Evolutionary conservation across 2,113 vertebrate species (phyloP), one percentile per base, ranked within the genome.

Genomic region (Lampris incognitus): DNA sequence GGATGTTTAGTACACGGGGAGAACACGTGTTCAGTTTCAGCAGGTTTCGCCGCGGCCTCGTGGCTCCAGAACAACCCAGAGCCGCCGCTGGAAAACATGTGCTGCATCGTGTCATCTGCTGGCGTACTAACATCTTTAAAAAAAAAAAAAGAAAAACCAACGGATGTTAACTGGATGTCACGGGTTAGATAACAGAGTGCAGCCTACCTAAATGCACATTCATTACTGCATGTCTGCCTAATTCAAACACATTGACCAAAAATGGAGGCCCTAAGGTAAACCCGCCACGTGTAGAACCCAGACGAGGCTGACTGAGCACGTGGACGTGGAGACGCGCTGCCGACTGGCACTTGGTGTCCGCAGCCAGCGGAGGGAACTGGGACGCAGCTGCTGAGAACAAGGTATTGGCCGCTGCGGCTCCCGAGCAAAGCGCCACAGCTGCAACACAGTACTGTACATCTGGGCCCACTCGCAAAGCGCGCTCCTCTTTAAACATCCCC

Each of bases 271-370:
- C 81, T 91, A 82, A 55, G n/a, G 72, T 74, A 78, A 66, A 24
- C 82, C 81, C 3, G 80, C 71, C 78, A 87, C 68, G 78, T 62
- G 72, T 58, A 41, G 76, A 84, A 74, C 63, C 85, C 58, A 81
- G 83, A 80, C 63, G 70, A 89, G 74, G 76, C 57, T 55, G 87
- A 83, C 74, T 78, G 66, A 89, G 89, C 79, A 85, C 64, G 66
- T 84, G 73, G 81, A 48, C 24, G 24, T 24, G 74, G 74, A 78
- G 85, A 90, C 66, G 88, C 77, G 89, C 86, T 74, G 84, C 82
- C 85, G 84, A 65, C 84, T 91, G 92, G 87, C 91, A 92, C 84
- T 84, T 82, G 81, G 70, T 60, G 81, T 54, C 65, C 69, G 64
- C 67, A 52, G 66, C 73, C 78, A 9, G 38, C 57, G 66, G 62